phyloP scores from a whole-genome alignment of 2,113 vertebrate genomes.

The Otocyon megalotis region DNA sequence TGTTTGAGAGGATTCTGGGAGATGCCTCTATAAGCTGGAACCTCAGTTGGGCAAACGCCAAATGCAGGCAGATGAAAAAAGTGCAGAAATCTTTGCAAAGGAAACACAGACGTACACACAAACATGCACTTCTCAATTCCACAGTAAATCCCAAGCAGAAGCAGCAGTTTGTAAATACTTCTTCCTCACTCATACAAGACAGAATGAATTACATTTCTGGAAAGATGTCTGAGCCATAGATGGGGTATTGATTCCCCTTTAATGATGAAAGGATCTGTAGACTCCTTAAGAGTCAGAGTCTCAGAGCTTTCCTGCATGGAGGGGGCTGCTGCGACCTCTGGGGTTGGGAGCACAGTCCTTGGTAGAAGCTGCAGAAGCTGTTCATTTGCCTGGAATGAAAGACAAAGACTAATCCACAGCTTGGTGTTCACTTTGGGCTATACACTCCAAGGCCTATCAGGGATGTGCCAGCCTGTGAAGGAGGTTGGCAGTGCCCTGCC shows the following conservation, averaged over 20 bases:
- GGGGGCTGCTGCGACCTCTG: background rate
- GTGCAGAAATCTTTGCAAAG: background rate
- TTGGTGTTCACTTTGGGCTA: background rate
- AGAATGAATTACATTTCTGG: background rate
- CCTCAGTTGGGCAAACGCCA: background rate
- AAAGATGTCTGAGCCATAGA: background rate
- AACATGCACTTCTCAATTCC: background rate
- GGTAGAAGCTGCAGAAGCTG: slow-evolving; percentile 32
- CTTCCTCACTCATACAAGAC: background rate
- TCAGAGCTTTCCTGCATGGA: background rate
- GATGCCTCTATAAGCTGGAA: background rate
- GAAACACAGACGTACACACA: background rate
- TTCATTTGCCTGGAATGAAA: background rate
- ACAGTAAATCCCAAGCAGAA: background rate
- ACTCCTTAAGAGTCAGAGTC: background rate
- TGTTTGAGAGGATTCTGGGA: background rate
- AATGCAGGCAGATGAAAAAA: background rate
- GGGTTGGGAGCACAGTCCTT: background rate
- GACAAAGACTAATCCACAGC: background rate
- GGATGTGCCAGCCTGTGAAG: background rate
- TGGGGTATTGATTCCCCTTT: background rate
- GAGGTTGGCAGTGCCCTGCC: background rate
- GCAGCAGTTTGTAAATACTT: too few species aligned
- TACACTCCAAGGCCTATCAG: background rate
- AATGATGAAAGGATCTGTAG: background rate